phyloP scores from a whole-genome alignment of 2,113 vertebrate species.

The Myotis brandtii region DNA sequence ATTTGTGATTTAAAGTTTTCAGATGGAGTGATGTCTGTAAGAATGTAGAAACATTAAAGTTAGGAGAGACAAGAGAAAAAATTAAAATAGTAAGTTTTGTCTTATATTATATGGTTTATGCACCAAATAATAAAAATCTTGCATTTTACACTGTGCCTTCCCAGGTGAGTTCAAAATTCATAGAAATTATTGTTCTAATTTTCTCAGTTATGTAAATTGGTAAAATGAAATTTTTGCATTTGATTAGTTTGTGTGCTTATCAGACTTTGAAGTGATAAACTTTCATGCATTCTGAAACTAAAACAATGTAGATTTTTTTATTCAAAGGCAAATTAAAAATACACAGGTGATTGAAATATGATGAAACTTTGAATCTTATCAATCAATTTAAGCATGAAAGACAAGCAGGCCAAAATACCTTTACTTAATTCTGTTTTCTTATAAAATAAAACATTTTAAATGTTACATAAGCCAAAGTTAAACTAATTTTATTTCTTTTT shows the following conservation, averaged over 20 bases:
- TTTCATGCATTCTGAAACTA: not conserved
- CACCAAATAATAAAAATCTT: not conserved
- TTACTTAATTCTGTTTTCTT: slow-evolving; percentile 16
- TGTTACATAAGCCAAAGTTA: not conserved
- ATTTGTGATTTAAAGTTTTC: slow-evolving; percentile 34
- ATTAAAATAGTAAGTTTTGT: slow-evolving; percentile 21
- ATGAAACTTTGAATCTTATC: not conserved
- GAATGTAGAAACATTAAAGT: slow-evolving; percentile 24
- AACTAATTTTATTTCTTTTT: slow-evolving; percentile 24
- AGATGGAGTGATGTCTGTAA: not conserved
- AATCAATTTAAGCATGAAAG: not conserved
- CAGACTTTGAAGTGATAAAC: not conserved
- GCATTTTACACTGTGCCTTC: not conserved
- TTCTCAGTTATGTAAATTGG: not conserved
- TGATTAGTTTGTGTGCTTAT: not conserved
- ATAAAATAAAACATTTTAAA: slow-evolving; percentile 8
- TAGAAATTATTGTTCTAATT: slow-evolving; percentile 22
- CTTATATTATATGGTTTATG: not conserved
- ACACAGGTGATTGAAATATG: not conserved
- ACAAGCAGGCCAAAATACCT: not conserved
- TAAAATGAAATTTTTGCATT: not conserved
- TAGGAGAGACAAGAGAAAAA: not conserved
- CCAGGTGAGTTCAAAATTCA: not conserved
- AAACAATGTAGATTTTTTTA: not conserved
- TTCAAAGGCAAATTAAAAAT: not conserved